Evolutionary conservation across 2,113 vertebrate genomes (phyloP).

Genomic region (Eclectus roratus): DNA sequence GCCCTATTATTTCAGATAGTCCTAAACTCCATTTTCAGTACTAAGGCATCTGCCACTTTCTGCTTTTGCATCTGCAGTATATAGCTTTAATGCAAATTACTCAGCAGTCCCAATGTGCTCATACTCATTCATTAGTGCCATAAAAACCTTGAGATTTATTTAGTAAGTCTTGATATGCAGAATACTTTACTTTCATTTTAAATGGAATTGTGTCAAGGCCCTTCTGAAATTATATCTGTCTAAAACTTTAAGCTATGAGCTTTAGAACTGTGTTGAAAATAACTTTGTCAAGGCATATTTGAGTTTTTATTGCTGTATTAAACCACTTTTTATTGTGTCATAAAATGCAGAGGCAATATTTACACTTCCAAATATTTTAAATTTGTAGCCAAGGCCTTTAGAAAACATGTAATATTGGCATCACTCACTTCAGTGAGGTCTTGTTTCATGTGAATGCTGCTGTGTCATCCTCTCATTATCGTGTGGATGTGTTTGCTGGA

Average conservation of each 20-base stretch:
- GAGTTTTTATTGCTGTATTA: slow-evolving; percentile 55
- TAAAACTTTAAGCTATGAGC: slow-evolving; percentile 18
- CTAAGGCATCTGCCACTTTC: neutral
- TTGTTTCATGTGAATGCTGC: neutral
- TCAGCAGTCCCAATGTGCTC: slow-evolving; percentile 25
- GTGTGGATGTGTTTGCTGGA: neutral
- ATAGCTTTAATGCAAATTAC: slow-evolving; percentile 22
- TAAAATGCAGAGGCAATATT: slow-evolving; percentile 62
- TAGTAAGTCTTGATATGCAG: neutral
- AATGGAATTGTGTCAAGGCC: slow-evolving; percentile 13
- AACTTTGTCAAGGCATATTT: slow-evolving; percentile 53
- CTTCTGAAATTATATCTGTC: slow-evolving; percentile 37
- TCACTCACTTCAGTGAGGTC: neutral
- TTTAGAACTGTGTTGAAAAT: slow-evolving; percentile 49
- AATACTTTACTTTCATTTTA: slow-evolving; percentile 55
- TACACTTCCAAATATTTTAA: slow-evolving; percentile 64
- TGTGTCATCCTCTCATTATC: neutral
- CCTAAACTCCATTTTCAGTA: neutral
- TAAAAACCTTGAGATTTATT: slow-evolving; percentile 60
- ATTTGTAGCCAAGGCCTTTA: neutral
- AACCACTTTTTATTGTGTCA: slow-evolving; percentile 60
- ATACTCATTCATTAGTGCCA: slow-evolving; percentile 38
- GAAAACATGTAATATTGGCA: neutral
- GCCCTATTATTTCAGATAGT: neutral
- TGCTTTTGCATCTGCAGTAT: slow-evolving; percentile 3